These are phyloP conservation scores for Margarornis squamiger DNA, from an alignment of 2,797 vertebrate genomes.

Conservation along the genomic window DNA sequence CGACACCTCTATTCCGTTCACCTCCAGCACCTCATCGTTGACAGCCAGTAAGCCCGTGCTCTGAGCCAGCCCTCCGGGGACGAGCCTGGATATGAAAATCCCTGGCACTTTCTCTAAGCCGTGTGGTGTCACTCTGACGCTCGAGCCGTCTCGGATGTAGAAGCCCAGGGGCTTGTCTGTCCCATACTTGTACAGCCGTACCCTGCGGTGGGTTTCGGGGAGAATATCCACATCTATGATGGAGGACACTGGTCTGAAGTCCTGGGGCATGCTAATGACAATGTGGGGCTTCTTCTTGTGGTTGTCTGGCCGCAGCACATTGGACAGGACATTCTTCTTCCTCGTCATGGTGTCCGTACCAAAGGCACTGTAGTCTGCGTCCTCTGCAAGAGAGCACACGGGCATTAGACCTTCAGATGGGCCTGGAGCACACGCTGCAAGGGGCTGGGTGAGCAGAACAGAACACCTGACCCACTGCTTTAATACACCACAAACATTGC, in stretches of 20 bases:
- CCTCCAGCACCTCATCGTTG: slow-evolving; percentile 96
- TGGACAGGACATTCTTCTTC: slow-evolving; percentile 91
- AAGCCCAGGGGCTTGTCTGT: slow-evolving; percentile 95
- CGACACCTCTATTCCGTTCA: slow-evolving; percentile 94
- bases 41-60: slow-evolving; percentile 94
- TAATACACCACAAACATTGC: neutral
- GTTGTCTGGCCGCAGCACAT: slow-evolving; percentile 88
- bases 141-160: slow-evolving; percentile 95
- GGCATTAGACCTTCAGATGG: neutral
- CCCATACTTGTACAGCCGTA: slow-evolving; percentile 94
- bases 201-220: slow-evolving; percentile 92
- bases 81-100: slow-evolving; percentile 95
- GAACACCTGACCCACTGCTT: neutral
- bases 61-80: slow-evolving; percentile 93
- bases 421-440: neutral
- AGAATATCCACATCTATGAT: slow-evolving; percentile 97
- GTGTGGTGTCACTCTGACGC: slow-evolving; percentile 91
- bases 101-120: slow-evolving; percentile 95
- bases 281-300: slow-evolving; percentile 90
- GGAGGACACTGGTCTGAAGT: slow-evolving; percentile 96
- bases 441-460: neutral
- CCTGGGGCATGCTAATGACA: slow-evolving; percentile 92
- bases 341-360: slow-evolving; percentile 88
- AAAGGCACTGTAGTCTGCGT: slow-evolving; percentile 93
- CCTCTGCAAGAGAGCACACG: slow-evolving; percentile 80